Evolutionary conservation across 2,113 vertebrate species (phyloP).

Genomic region (Poecile atricapillus): DNA sequence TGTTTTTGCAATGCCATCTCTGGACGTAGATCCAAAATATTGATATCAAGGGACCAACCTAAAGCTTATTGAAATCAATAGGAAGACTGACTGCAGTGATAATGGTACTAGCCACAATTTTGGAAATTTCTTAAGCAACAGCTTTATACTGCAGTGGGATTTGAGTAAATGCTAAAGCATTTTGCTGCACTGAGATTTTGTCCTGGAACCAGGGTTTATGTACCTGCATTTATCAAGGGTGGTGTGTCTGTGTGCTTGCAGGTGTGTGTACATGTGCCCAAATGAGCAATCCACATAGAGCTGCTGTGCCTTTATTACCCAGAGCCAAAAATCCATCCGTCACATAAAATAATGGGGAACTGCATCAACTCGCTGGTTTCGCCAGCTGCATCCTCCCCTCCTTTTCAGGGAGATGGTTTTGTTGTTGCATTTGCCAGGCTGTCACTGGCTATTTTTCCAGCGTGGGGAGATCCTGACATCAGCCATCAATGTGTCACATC

Average conservation of each 20-base stretch:
- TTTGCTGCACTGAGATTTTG: background rate
- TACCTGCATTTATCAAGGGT: background rate
- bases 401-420: background rate
- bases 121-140: background rate
- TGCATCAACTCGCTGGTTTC: background rate
- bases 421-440: background rate
- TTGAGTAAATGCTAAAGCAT: background rate
- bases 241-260: background rate
- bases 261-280: background rate
- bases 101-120: background rate
- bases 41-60: background rate
- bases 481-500: background rate
- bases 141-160: background rate
- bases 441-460: background rate
- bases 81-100: background rate
- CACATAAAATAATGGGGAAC: background rate
- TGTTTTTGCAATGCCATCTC: background rate
- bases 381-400: background rate
- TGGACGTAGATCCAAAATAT: background rate
- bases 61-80: slow-evolving; percentile 43
- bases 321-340: background rate
- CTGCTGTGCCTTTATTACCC: background rate
- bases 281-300: background rate
- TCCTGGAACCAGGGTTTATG: background rate
- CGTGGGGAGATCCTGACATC: background rate